Base-by-base conservation (phyloP, 92 coral and sea anemone genomes). In the Palythoa caribaeorum region DNA sequence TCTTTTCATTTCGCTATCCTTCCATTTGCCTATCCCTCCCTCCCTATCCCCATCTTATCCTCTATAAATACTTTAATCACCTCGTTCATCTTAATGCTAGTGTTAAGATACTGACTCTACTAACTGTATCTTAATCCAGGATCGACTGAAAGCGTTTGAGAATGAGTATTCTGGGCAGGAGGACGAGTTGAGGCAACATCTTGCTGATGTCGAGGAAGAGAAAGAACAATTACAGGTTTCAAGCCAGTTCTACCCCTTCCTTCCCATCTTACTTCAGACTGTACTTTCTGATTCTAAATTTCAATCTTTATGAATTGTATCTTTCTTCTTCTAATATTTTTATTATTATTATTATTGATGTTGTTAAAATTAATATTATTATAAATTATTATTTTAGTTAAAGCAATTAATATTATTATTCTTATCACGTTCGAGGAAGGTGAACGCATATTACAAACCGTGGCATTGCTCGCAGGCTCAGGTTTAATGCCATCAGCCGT, bases 171-270 rank as follows among this genome's bases (percentile, higher is more conserved):
- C 98, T 9, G 91, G 92, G 47, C 96, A 94, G 38, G 96, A 92
- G 65, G 98, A 96, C 76, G 89, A 90, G 71, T 92, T 94, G 76
- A 96, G 94, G 87, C 98, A 94, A 66, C 97, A 94, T 52, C 92
- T 97, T 13, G 99, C 99, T 66, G 99, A 97, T 77, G 91, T 97
- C 1, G 95, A 94, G 54, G 99, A 97, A 73, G 99, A 97, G 52
- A 95, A 96, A 87, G 99, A 97, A 21, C 99, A 97, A 38, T 68
- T 97, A 37, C 99, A 97, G 98, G 99, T 97, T 63, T 1, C 78
- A 7, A 7, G 7, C 78, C 3, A 7, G 7, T 28, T 50, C 9
- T n/a, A 71, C 71, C 21, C 47, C 1, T 36, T 9, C 35, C n/a
- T 59, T 70, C 40, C 59, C 1, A 52, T 2, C 10, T 28, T 20